Conservation (phyloP, 2,113 vertebrate species). For the Galeopterus variegatus region DNA sequence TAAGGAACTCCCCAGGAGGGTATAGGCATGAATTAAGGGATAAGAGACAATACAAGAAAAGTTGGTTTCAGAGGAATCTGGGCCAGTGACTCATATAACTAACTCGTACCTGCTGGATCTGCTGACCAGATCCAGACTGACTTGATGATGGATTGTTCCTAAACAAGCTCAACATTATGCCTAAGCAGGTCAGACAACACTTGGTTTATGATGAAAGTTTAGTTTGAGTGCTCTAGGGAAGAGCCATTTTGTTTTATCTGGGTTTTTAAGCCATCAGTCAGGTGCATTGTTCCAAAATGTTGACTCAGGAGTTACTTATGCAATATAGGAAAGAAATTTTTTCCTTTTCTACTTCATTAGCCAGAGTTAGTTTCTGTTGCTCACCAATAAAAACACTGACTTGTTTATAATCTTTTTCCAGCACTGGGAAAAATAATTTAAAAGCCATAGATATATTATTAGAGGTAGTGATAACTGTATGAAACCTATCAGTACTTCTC, state of each 20-base stretch:
- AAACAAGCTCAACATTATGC: too few relatives aligned
- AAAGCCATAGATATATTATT: not conserved
- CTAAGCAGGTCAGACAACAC: too few relatives aligned
- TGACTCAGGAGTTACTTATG: not conserved
- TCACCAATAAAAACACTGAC: not conserved
- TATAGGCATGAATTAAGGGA: not conserved
- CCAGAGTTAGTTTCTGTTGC: not conserved
- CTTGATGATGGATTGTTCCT: too few relatives aligned
- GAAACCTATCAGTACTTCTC: not conserved
- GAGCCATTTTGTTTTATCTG: not conserved
- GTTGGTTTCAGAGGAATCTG: not conserved
- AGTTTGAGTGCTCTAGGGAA: not conserved
- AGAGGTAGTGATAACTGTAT: not conserved
- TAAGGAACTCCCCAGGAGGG: not conserved
- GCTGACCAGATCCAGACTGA: too few relatives aligned
- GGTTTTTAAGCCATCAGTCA: not conserved
- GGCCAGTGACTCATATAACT: not conserved
- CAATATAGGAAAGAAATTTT: not conserved
- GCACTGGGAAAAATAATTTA: not conserved
- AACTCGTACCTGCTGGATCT: not conserved
- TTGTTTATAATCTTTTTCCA: not conserved
- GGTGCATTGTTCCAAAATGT: not conserved
- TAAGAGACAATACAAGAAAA: not conserved
- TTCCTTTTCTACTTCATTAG: not conserved
- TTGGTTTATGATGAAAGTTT: too few relatives aligned